phyloP scores from a whole-genome alignment of 1,140 invertebrate genomes.

The Lordiphosa mommai region DNA sequence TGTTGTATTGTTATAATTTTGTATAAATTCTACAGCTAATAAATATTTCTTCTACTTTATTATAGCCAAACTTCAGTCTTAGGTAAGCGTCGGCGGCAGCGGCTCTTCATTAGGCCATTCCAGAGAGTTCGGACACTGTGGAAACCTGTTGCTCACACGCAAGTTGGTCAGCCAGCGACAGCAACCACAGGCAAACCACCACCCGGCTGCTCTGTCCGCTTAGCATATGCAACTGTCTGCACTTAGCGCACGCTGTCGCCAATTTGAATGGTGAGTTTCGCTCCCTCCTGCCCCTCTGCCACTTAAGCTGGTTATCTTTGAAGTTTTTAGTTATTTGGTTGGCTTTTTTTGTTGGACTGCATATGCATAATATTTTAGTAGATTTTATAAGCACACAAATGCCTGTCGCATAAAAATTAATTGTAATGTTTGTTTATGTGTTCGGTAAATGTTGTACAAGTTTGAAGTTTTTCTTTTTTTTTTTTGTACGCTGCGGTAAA shows the following conservation, averaged over 20 bases:
- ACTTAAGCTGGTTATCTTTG: conserved; percentile 39
- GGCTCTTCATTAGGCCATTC: no score
- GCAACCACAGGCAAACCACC: no score
- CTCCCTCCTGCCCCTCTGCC: conserved; percentile 2
- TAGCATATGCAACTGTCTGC: conserved; percentile 54
- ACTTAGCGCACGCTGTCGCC: conserved; percentile 51
- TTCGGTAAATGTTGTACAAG: conserved; percentile 52
- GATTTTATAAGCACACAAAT: conserved; percentile 70
- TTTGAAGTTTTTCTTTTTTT: conserved; percentile 22
- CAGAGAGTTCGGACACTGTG: no score
- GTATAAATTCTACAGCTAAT: no score
- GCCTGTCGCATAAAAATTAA: conserved; percentile 75
- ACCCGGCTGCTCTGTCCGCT: no score
- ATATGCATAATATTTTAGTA: conserved; percentile 58
- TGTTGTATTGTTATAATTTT: no score
- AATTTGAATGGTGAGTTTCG: conserved; percentile 35
- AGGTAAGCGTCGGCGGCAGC: no score
- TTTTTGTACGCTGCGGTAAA: conserved; percentile 3
- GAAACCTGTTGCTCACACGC: no score
- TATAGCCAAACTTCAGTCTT: no score
- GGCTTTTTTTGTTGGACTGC: conserved; percentile 13
- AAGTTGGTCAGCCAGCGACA: no score
- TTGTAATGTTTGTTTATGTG: conserved; percentile 77
- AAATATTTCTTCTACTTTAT: no score
- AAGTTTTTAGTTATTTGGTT: conserved; percentile 7